Conservation (phyloP, 1,140 invertebrate species). For the Drosophila repletoides region DNA sequence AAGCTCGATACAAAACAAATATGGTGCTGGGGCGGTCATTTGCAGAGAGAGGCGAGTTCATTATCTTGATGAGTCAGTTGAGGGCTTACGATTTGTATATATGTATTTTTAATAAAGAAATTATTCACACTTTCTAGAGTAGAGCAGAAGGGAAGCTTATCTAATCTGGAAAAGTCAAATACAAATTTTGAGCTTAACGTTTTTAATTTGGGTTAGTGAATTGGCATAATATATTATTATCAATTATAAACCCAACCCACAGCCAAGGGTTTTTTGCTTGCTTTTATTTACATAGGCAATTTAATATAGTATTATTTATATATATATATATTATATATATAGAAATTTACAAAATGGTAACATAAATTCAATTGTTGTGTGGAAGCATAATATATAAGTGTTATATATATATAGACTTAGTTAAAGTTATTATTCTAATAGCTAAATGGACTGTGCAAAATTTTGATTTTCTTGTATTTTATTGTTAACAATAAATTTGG, state of each 20-base stretch:
- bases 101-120: conserved; percentile 34
- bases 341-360: conserved; percentile 62
- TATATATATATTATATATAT: too few relatives aligned
- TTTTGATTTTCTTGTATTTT: conserved; percentile 22
- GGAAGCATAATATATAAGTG: conserved; percentile 50
- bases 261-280: conserved; percentile 46
- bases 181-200: background rate
- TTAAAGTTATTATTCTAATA: conserved; percentile 20
- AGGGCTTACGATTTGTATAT: conserved; percentile 9
- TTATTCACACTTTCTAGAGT: conserved; percentile 65
- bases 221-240: background rate
- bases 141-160: conserved; percentile 6
- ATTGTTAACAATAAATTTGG: conserved; percentile 39
- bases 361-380: conserved; percentile 62
- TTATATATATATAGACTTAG: background rate
- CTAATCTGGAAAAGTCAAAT: conserved; percentile 28
- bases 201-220: background rate
- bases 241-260: conserved; percentile 49
- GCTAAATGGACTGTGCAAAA: conserved; percentile 32
- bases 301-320: conserved; percentile 42
- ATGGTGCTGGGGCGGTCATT: conserved; percentile 6
- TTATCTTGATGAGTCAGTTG: conserved; percentile 57
- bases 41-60: conserved; percentile 39
- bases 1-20: background rate
- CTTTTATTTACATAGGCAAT: conserved; percentile 73